Conservation (phyloP, 2,888 invertebrate species). For the Dryocosmus kuriphilus region DNA sequence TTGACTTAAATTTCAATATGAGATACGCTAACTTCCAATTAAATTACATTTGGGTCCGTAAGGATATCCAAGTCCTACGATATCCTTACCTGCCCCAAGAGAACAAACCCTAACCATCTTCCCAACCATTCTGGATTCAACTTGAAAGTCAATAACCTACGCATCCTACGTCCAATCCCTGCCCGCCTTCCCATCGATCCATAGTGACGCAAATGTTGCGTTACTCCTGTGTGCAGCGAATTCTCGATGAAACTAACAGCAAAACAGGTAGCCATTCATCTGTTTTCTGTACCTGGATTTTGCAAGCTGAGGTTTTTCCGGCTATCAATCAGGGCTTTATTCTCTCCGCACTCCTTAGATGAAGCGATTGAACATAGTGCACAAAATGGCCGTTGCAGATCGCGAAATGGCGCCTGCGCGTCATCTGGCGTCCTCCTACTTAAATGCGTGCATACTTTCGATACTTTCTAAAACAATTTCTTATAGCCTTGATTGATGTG, state of each 20-base stretch:
- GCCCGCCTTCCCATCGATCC: not conserved
- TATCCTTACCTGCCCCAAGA: conserved; percentile 6
- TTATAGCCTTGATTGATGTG: too few species aligned
- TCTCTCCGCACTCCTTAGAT: conserved; percentile 63
- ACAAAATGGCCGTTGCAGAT: conserved; percentile 68
- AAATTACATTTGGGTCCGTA: too few species aligned
- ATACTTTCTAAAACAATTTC: too few species aligned
- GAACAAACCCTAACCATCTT: not conserved
- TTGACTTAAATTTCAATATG: too few species aligned
- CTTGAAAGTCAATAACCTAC: conserved; percentile 12
- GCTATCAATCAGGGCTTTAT: conserved; percentile 75
- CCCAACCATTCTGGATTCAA: not conserved
- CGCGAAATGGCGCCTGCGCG: conserved; percentile 74
- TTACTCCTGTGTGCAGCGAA: not conserved
- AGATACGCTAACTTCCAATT: too few species aligned
- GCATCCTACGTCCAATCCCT: not conserved
- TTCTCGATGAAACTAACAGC: conserved; percentile 53
- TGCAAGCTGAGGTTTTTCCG: conserved; percentile 35
- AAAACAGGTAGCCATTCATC: conserved; percentile 53
- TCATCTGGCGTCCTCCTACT: conserved; percentile 26
- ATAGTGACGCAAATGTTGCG: conserved; percentile 40
- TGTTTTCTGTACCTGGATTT: too few species aligned
- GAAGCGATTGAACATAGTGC: conserved; percentile 53
- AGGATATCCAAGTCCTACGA: not conserved
- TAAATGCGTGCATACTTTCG: conserved; percentile 9